phyloP scores from a whole-genome alignment of 2,888 invertebrate species.

The Netelia inedita region DNA sequence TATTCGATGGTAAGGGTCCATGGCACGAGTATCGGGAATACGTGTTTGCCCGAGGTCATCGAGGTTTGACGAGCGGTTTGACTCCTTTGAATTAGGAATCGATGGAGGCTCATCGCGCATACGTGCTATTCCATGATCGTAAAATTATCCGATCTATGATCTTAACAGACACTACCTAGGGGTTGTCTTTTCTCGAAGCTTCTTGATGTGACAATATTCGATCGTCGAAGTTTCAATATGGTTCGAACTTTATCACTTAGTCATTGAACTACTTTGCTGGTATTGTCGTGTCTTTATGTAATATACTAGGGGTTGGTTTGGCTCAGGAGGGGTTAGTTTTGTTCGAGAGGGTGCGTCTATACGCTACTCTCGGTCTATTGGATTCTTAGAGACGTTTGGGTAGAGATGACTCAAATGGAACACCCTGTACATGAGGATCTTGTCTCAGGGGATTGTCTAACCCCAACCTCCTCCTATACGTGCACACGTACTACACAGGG shows the following conservation, averaged over 20 bases:
- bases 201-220: slow-evolving; percentile 4
- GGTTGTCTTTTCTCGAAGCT: slow-evolving; percentile 6
- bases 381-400: too few relatives aligned
- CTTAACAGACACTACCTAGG: slow-evolving; percentile 35
- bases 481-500: too few relatives aligned
- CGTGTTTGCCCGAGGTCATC: too few relatives aligned
- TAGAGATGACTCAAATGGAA: too few relatives aligned
- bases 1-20: too few relatives aligned
- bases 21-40: too few relatives aligned
- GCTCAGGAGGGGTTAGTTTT: neutral
- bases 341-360: too few relatives aligned
- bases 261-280: slow-evolving; percentile 23
- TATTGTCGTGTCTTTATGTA: neutral
- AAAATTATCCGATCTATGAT: slow-evolving; percentile 36
- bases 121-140: slow-evolving; percentile 8
- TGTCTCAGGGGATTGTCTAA: too few relatives aligned
- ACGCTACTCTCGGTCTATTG: too few relatives aligned
- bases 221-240: slow-evolving; percentile 2
- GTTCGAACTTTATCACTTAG: slow-evolving; percentile 39
- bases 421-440: too few relatives aligned
- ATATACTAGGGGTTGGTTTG: neutral
- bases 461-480: too few relatives aligned
- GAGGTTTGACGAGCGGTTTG: too few relatives aligned
- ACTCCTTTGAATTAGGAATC: neutral
- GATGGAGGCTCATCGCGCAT: neutral